Base-by-base conservation (phyloP, 2,113 vertebrate species). In the Podilymbus podiceps region DNA sequence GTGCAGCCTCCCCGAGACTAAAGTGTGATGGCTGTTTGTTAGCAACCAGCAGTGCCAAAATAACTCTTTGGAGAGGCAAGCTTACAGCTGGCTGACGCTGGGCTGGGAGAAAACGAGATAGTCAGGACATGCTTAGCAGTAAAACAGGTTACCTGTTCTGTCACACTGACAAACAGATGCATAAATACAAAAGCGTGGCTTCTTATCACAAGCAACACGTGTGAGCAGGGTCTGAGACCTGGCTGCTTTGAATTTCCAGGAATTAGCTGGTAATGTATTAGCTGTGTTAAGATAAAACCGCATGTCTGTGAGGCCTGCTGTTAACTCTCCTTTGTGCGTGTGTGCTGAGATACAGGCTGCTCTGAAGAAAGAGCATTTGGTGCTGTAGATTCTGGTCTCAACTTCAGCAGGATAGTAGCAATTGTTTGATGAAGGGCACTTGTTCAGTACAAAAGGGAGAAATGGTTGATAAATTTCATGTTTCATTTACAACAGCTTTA, bases 241-340 rank as follows among this genome's bases (percentile, higher is more conserved):
- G 50, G n/a, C 71, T 94, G 77, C 93, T 95, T 67, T 80, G 67
- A 79, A 83, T 80, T 97, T 95, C 91, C 91, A 93, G 63, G 94
- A 96, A 96, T 91, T 62, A 91, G 77, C 50, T 88, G 77, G 38
- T 90, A 88, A 95, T n/a, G 55, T 87, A 69, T 79, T 66, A 94
- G 67, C 84, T 83, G 47, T 55, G 74, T 87, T 85, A 91, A 91
- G 97, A 95, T 94, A 97, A 97, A 94, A 38, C 35, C 12, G 3
- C 8, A 14, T 59, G 74, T 73, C 24, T 63, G 80, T 62, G 85
- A 82, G 62, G 55, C 66, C 71, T 93, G 86, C 74, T 91, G 84
- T 89, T 96, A 85, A 85, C 67, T 82, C 64, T 81, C 38, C 25
- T 72, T 16, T 86, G 68, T 73, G 73, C 63, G 73, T 63, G 60